These are phyloP conservation scores for Patella depressa DNA, from an alignment of 2,888 invertebrate species.

Conservation along the genomic window DNA sequence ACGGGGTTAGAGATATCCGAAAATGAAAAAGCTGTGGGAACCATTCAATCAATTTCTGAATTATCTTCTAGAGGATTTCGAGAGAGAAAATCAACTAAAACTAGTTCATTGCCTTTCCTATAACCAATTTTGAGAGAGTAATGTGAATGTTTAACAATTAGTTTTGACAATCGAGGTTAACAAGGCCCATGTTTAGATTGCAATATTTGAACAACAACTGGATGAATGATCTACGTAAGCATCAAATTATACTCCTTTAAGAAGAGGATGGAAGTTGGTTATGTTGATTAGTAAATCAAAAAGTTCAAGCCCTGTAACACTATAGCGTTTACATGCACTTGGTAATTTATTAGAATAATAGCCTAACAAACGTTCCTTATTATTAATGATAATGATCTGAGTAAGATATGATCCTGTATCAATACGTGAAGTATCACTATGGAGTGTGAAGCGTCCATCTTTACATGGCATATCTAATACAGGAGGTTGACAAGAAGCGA, in stretches of 20 bases:
- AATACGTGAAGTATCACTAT: not conserved
- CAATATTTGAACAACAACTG: too few relatives aligned
- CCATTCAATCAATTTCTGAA: not conserved
- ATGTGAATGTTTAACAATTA: too few relatives aligned
- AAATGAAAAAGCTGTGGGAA: not conserved
- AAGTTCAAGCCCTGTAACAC: not conserved
- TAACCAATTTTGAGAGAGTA: too few relatives aligned
- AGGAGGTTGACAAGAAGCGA: too few relatives aligned
- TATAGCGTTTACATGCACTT: not conserved
- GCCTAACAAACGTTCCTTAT: not conserved
- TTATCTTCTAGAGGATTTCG: not conserved
- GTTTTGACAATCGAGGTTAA: too few relatives aligned
- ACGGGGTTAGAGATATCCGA: too few relatives aligned
- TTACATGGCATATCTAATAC: not conserved
- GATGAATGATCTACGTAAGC: not conserved
- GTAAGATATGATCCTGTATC: not conserved
- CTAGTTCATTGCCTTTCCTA: too few relatives aligned
- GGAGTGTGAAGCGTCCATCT: not conserved
- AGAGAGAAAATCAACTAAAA: too few relatives aligned
- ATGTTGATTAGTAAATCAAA: not conserved
- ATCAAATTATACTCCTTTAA: not conserved
- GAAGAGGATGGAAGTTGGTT: not conserved
- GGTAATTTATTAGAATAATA: not conserved
- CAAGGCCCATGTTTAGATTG: too few relatives aligned
- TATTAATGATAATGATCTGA: not conserved